Evolutionary conservation across 1,140 invertebrate genomes (phyloP), one percentile per base, ranked within the genome.

Genomic region (Orussus abietinus): DNA sequence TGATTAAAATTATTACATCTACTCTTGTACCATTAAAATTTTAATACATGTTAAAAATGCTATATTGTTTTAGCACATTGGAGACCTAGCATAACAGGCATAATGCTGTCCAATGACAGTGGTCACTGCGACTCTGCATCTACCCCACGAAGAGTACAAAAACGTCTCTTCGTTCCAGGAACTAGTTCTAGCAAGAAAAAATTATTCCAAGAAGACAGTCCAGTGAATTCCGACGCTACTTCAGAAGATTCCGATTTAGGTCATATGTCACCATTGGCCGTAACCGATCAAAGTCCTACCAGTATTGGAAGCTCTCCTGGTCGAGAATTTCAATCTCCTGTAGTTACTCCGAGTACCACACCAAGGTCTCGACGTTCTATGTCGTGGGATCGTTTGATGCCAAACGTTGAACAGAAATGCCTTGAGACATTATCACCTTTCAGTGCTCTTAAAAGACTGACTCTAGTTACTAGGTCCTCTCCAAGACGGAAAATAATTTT

Each of bases 231-330:
- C 4, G 39, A 38, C 7, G 20, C 11, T n/a, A 28, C 15, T 5
- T 64, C 66, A 1, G 67, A 61, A 0, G 69, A 72, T 0, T 69
- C 67, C 1, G 67, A 67, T 25, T 44, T 70, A 7, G 56, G 62
- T 1, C 63, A 59, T 1, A 64, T 72, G 61, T 69, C 66, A 3
- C 64, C 69, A 4, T 21, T 70, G 4, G 45, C 46, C 7, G 11
- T 53, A 2, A 63, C 58, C 1, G 63, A 66, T 26, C 40, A 33
- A 6, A 59, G 47, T 31, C 26, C 47, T 11, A 48, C 42, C 12
- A 46, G 37, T 12, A 53, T 49, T n/a, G 39, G 41, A 2, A 62
- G 56, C 45, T 65, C 63, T 4, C 51, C 65, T 20, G 60, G 48
- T 5, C 43, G 51, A 29, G 36, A 47, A 17, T 58, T 49, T 22